These are phyloP conservation scores for Psophia crepitans DNA, from an alignment of 2,113 vertebrate species.

Conservation along the genomic window DNA sequence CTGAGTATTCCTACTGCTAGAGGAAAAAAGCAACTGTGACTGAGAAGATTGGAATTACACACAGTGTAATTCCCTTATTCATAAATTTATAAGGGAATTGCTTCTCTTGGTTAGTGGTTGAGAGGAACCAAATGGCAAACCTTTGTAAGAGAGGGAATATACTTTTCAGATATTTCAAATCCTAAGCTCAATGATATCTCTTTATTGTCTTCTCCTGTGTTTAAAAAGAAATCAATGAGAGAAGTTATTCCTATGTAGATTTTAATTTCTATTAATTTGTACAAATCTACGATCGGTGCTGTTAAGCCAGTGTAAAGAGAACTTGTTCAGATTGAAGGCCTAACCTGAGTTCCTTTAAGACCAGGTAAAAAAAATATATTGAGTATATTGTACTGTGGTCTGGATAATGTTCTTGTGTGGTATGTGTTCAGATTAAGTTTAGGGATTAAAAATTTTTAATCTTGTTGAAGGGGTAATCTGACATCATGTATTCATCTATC, in stretches of 20 bases:
- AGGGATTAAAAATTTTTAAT: not conserved
- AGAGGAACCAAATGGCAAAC: not conserved
- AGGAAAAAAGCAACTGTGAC: conserved; percentile 22
- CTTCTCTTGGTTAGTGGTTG: not conserved
- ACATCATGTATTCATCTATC: not conserved
- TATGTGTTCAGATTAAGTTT: not conserved
- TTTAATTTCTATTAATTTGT: not conserved
- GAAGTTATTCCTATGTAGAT: not conserved
- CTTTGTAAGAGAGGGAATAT: not conserved
- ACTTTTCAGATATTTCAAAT: not conserved
- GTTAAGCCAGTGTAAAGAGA: not conserved
- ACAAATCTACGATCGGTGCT: not conserved
- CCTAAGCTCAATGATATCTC: not conserved
- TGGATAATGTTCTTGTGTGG: not conserved
- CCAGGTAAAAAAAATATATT: not conserved
- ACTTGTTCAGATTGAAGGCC: not conserved
- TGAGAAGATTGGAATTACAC: conserved; percentile 54
- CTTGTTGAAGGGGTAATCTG: not conserved
- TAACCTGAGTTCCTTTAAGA: not conserved
- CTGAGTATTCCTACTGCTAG: not conserved
- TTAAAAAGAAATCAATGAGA: not conserved
- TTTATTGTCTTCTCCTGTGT: not conserved
- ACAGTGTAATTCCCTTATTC: conserved; percentile 45
- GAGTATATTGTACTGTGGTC: not conserved
- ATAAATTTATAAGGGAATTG: not conserved